Evolutionary conservation across 2,797 vertebrate genomes (phyloP).

Genomic region (Triplophysa bombifrons): DNA sequence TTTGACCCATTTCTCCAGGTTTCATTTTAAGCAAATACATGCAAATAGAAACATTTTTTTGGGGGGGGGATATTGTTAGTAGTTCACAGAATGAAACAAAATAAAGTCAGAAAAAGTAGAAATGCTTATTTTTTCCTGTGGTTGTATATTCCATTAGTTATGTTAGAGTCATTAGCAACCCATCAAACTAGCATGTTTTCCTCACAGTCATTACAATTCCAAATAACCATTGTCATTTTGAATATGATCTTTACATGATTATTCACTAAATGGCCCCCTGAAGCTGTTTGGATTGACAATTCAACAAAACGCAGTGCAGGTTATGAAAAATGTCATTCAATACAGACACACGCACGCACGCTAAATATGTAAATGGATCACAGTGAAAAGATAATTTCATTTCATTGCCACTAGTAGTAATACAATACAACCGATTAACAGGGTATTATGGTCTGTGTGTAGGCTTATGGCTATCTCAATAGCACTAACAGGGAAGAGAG

Average conservation of each 20-base stretch:
- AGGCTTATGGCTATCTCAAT: slow-evolving; percentile 12
- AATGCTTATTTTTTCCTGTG: too few relatives aligned
- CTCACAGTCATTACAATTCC: slow-evolving; percentile 23
- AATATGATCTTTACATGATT: slow-evolving; percentile 35
- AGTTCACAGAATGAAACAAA: too few relatives aligned
- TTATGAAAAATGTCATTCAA: slow-evolving; percentile 57
- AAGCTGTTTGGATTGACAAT: slow-evolving; percentile 42
- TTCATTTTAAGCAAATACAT: too few relatives aligned
- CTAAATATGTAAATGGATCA: slow-evolving; percentile 34
- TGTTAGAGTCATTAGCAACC: slow-evolving; percentile 22
- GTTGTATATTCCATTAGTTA: slow-evolving; percentile 12
- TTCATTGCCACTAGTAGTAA: slow-evolving; percentile 36
- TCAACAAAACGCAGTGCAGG: slow-evolving; percentile 55
- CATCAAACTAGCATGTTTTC: slow-evolving; percentile 25
- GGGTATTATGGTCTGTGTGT: slow-evolving; percentile 27
- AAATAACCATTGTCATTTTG: slow-evolving; percentile 31
- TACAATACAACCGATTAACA: slow-evolving; percentile 18
- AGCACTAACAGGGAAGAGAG: not conserved
- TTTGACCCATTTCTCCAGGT: too few relatives aligned
- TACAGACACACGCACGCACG: slow-evolving; percentile 11
- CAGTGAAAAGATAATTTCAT: slow-evolving; percentile 25
- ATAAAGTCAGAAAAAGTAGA: too few relatives aligned
- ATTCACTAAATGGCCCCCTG: slow-evolving; percentile 17
- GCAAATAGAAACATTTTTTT: too few relatives aligned
- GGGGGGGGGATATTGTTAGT: too few relatives aligned